phyloP scores from a whole-genome alignment of 2,113 vertebrate genomes.

The Crocuta crocuta region DNA sequence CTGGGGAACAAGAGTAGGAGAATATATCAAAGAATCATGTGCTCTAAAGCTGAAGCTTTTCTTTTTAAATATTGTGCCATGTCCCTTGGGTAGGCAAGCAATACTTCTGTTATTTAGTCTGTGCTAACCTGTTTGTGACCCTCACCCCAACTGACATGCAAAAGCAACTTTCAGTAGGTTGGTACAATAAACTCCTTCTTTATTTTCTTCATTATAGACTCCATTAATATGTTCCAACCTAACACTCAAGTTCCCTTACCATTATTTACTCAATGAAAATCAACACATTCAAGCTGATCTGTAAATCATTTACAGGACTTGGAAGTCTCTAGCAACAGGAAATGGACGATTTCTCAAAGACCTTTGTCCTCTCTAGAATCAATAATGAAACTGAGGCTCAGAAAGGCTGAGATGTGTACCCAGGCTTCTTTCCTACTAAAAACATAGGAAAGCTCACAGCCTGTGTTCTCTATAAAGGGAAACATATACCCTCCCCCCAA shows the following conservation, averaged over 20 bases:
- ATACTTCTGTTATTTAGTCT: not conserved
- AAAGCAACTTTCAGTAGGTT: not conserved
- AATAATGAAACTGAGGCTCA: not conserved
- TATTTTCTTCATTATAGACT: not conserved
- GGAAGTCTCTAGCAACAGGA: not conserved
- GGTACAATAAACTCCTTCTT: not conserved
- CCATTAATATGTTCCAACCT: not conserved
- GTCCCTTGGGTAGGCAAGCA: not conserved
- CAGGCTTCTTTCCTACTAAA: not conserved
- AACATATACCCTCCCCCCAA: not conserved
- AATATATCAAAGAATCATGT: not conserved
- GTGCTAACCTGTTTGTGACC: not conserved
- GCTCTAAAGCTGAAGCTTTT: not conserved
- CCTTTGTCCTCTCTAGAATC: not conserved
- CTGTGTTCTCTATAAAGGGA: not conserved
- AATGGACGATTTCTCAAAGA: not conserved
- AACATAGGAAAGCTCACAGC: not conserved
- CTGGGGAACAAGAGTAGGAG: not conserved
- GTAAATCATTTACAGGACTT: not conserved
- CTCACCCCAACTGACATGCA: not conserved
- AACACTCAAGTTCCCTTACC: not conserved
- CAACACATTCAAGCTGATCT: not conserved
- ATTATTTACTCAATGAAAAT: conserved; percentile 11
- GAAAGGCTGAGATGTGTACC: no score
- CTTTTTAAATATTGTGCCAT: not conserved